Percentiles rank a stretch among this genome's conserved stretches.
These are phyloP conservation scores for Pelusios castaneus DNA, from an alignment of 2,113 vertebrate genomes.

Conservation along the genomic window DNA sequence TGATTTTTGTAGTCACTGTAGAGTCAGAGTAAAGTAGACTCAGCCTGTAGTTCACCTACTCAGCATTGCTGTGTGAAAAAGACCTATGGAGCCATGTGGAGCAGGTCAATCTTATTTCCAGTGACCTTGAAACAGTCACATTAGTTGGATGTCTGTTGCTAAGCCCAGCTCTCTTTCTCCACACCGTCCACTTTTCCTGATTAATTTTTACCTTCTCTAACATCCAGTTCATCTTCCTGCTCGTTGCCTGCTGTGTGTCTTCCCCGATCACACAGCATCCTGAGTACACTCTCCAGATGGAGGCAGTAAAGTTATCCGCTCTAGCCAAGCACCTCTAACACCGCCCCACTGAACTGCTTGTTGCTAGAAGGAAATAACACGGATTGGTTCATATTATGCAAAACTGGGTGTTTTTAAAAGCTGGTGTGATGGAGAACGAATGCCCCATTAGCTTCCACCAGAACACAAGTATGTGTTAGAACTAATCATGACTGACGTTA, in stretches of 20 bases:
- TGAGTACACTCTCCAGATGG: not conserved
- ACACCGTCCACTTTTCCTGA: not conserved
- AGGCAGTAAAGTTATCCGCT: not conserved
- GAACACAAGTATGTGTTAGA: rapidly evolving
- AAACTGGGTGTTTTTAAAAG: not conserved
- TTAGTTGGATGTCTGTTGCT: not conserved
- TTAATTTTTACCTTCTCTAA: not conserved
- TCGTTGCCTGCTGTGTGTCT: not conserved
- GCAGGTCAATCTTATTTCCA: not conserved
- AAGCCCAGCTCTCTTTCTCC: not conserved
- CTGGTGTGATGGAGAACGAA: rapidly evolving
- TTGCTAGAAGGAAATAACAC: rapidly evolving
- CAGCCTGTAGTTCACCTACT: too few species aligned
- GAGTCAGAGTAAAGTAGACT: too few species aligned
- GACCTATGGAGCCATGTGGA: not conserved
- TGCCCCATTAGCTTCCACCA: not conserved
- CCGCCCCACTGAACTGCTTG: not conserved
- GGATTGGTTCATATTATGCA: rapidly evolving
- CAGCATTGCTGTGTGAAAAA: too few species aligned
- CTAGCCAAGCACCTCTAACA: not conserved
- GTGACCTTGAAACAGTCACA: not conserved
- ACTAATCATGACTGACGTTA: not conserved
- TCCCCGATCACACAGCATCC: not conserved
- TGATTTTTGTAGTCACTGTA: not conserved
- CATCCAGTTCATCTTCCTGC: not conserved